phyloP scores from a whole-genome alignment of 1,140 invertebrate genomes.

The Sesamia nonagrioides region DNA sequence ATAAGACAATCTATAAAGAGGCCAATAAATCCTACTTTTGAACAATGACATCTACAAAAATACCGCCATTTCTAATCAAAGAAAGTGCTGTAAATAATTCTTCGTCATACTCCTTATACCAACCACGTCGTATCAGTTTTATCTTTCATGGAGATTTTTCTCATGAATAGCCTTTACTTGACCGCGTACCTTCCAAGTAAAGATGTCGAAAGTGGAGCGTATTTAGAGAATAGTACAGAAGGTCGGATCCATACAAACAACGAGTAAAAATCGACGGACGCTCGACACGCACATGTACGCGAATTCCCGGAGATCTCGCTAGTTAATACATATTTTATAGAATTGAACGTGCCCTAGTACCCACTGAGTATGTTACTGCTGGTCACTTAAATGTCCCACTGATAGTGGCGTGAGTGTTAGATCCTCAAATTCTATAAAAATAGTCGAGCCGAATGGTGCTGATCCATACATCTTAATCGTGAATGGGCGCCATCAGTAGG shows the following conservation, averaged over 20 bases:
- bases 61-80: conserved; percentile 31
- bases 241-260: background rate
- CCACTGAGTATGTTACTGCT: no score
- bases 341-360: no score
- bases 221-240: background rate
- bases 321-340: no score
- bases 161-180: conserved; percentile 40
- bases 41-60: conserved; percentile 28
- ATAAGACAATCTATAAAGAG: background rate
- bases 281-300: no score
- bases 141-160: conserved; percentile 13
- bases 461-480: no score
- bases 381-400: no score
- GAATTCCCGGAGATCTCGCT: no score
- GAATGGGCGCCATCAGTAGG: no score
- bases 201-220: conserved; percentile 24
- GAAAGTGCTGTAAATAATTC: conserved; percentile 28
- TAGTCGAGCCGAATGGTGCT: no score
- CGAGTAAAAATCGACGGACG: no score
- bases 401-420: no score
- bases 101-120: background rate
- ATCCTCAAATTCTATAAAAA: no score
- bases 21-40: conserved; percentile 28
- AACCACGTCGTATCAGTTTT: background rate
- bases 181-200: conserved; percentile 23